Percentiles rank a stretch among this genome's conserved stretches.
phyloP scores from a whole-genome alignment of 2,113 vertebrate genomes.

The Spea bombifrons region DNA sequence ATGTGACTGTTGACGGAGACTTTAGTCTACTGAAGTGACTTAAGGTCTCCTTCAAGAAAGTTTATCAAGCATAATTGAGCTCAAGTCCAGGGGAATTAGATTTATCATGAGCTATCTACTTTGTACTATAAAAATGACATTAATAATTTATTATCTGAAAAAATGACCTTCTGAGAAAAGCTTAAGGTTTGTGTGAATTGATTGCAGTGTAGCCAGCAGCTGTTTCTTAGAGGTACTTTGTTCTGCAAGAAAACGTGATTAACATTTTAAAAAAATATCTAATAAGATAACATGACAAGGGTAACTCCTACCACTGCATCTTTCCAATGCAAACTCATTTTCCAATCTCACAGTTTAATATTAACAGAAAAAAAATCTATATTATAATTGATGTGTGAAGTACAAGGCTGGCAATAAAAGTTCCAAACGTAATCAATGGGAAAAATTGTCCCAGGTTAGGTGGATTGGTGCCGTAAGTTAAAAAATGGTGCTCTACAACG shows the following conservation, averaged over 20 bases:
- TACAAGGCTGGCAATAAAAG: not conserved
- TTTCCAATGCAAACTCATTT: not conserved
- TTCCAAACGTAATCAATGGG: constrained; percentile 2
- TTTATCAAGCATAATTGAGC: not conserved
- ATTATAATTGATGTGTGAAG: not conserved
- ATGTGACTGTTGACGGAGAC: no score
- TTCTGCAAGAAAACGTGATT: not conserved
- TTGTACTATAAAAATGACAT: constrained; percentile 10
- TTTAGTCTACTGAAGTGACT: not conserved
- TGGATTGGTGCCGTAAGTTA: not conserved
- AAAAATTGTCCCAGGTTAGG: not conserved
- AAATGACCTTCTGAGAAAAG: constrained; percentile 9
- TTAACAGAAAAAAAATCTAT: constrained; percentile 24
- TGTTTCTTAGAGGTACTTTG: constrained; percentile 12
- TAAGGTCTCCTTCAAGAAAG: not conserved
- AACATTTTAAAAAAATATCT: not conserved
- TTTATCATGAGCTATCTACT: constrained; percentile 2
- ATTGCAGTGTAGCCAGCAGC: constrained; percentile 8
- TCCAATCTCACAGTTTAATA: constrained; percentile 5
- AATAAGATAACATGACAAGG: constrained; percentile 22
- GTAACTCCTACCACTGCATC: not conserved
- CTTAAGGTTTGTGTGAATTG: not conserved
- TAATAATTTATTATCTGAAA: constrained; percentile 23
- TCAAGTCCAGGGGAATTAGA: constrained; percentile 1
- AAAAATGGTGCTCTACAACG: no score